Evolutionary conservation across 1,140 invertebrate genomes (phyloP).

Genomic region (Drosophila busckii): DNA sequence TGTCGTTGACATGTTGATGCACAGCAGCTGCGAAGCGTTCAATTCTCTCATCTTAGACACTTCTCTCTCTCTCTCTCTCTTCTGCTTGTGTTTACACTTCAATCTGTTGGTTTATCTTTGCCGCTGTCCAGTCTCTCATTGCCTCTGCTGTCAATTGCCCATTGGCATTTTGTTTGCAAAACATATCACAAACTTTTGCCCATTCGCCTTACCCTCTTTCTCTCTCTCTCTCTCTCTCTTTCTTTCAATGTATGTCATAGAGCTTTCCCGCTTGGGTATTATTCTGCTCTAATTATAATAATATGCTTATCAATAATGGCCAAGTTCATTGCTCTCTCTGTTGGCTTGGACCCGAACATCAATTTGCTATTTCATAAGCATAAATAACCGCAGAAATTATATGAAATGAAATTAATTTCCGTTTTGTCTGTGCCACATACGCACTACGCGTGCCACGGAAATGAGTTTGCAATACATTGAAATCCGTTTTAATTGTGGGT

Average conservation of each 20-base stretch:
- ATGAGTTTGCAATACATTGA: slow-evolving; percentile 59
- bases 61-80: neutral
- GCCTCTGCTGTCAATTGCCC: slow-evolving; percentile 56
- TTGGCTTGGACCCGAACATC: slow-evolving; percentile 18
- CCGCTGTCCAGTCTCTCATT: slow-evolving; percentile 8
- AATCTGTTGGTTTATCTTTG: slow-evolving; percentile 44
- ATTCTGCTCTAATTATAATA: slow-evolving; percentile 62
- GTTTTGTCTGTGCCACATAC: slow-evolving; percentile 33
- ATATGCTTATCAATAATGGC: slow-evolving; percentile 64
- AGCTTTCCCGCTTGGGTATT: slow-evolving; percentile 59
- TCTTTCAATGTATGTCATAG: slow-evolving; percentile 51
- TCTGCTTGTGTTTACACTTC: slow-evolving; percentile 47
- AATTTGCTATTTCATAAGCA: slow-evolving; percentile 58
- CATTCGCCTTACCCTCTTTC: neutral
- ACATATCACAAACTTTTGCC: slow-evolving; percentile 66
- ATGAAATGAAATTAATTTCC: slow-evolving; percentile 72
- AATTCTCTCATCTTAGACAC: slow-evolving; percentile 16
- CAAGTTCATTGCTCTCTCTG: slow-evolving; percentile 44
- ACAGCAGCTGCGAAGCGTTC: slow-evolving; percentile 35
- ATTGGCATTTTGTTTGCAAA: slow-evolving; percentile 69
- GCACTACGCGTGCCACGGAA: slow-evolving; percentile 42
- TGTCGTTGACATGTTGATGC: slow-evolving; percentile 46
- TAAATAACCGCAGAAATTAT: too few relatives aligned
- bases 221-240: neutral
- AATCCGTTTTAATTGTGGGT: slow-evolving; percentile 65